phyloP scores from a whole-genome alignment of 1,140 invertebrate genomes.

The Anastrepha obliqua region DNA sequence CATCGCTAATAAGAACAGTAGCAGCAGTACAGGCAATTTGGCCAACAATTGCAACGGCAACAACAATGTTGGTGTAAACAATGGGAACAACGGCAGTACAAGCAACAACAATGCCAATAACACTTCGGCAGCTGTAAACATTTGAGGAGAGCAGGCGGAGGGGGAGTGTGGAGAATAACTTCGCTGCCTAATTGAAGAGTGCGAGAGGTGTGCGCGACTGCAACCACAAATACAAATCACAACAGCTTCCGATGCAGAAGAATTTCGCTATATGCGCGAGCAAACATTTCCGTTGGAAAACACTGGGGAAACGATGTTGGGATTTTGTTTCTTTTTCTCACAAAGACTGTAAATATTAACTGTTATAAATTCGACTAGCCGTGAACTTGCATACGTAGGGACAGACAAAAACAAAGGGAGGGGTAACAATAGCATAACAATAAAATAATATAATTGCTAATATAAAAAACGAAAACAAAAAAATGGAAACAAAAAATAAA shows the following conservation, averaged over 20 bases:
- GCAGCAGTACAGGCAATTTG: slow-evolving; percentile 48
- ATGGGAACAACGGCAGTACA: slow-evolving; percentile 19
- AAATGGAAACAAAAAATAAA: background rate
- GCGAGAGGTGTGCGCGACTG: slow-evolving; percentile 4
- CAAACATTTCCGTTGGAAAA: background rate
- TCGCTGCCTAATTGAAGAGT: background rate
- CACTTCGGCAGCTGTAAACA: slow-evolving; percentile 38
- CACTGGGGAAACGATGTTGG: no score
- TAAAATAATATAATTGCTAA: background rate
- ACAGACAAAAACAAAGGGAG: no score
- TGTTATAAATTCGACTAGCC: background rate
- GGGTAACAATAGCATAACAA: background rate
- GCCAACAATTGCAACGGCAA: slow-evolving; percentile 43
- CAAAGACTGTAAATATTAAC: slow-evolving; percentile 39
- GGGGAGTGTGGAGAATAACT: background rate
- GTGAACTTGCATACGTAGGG: background rate
- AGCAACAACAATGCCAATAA: slow-evolving; percentile 38
- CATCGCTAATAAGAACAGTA: slow-evolving; percentile 37
- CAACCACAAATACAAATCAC: slow-evolving; percentile 29
- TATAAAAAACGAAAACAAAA: background rate
- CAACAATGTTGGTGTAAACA: slow-evolving; percentile 40
- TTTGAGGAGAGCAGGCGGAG: background rate
- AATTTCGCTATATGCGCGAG: background rate
- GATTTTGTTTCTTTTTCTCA: background rate
- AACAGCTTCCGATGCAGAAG: background rate